Conservation (phyloP, 2,888 invertebrate species). For the Frankliniella intonsa region DNA sequence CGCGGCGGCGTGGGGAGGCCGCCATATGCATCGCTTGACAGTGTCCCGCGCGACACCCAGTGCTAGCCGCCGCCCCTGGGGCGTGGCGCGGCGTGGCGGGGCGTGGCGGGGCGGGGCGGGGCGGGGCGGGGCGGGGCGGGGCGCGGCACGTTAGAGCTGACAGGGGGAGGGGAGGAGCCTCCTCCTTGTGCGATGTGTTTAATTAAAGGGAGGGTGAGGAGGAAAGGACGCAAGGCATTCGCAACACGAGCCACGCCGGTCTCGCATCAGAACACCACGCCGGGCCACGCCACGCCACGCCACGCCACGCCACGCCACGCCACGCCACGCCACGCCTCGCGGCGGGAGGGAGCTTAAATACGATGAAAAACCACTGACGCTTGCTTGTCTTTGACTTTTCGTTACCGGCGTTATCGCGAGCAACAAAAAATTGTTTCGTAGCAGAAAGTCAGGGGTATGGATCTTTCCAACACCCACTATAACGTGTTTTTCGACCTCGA, state of each 20-base stretch:
- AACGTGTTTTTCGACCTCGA: too few species aligned
- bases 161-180: slow-evolving; percentile 1
- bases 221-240: slow-evolving; percentile 20
- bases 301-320: neutral
- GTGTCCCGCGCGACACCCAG: neutral
- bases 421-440: neutral
- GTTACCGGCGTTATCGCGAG: neutral
- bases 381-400: neutral
- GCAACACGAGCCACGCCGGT: neutral
- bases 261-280: neutral
- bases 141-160: neutral
- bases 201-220: slow-evolving; percentile 5
- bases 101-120: neutral
- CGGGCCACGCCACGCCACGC: neutral
- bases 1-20: neutral
- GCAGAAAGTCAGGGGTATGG: too few species aligned
- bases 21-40: slow-evolving; percentile 5
- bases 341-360: neutral
- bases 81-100: neutral
- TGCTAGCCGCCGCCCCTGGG: neutral
- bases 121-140: neutral
- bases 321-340: neutral
- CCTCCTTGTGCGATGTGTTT: slow-evolving; percentile 1
- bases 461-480: too few species aligned
- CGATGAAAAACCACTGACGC: neutral